Percentiles rank a stretch among this genome's conserved stretches.
Evolutionary conservation across 23 tunicate species (phyloP).

Genomic region (Halocynthia aurantium): DNA sequence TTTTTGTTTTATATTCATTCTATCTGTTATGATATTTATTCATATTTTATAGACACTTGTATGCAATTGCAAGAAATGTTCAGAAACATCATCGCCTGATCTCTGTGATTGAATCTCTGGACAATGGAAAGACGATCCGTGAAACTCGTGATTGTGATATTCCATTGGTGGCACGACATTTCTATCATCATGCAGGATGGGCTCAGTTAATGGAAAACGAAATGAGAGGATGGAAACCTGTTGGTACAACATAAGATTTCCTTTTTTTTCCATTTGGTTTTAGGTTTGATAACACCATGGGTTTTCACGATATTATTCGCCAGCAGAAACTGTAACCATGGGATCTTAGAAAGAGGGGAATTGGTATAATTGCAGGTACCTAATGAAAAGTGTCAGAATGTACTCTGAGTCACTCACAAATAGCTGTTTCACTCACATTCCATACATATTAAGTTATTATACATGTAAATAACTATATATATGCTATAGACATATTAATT

Average conservation of each 20-base stretch:
- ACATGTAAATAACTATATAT: too few relatives aligned
- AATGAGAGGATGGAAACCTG: conserved; percentile 97
- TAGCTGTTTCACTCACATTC: too few relatives aligned
- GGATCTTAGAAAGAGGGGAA: too few relatives aligned
- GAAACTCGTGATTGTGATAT: conserved; percentile 96
- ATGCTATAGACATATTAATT: not conserved
- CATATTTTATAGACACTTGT: conserved; percentile 50
- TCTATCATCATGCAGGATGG: conserved; percentile 99
- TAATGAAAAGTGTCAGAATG: too few relatives aligned
- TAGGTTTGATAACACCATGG: too few relatives aligned
- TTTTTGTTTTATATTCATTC: too few relatives aligned
- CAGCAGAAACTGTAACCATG: too few relatives aligned
- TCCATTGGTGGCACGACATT: conserved; percentile 94
- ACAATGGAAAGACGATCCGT: conserved; percentile 92
- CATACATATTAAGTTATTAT: too few relatives aligned
- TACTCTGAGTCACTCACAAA: too few relatives aligned
- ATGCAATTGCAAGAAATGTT: conserved; percentile 92
- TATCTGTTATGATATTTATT: not conserved
- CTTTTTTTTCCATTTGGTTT: too few relatives aligned
- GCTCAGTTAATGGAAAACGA: conserved; percentile 77
- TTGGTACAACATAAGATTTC: conserved; percentile 37
- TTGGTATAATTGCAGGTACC: too few relatives aligned
- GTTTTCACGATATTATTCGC: too few relatives aligned
- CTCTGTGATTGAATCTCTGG: conserved; percentile 96
- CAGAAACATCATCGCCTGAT: conserved; percentile 92